Percentiles rank a stretch among this genome's conserved stretches.
Evolutionary conservation across 2,113 vertebrate genomes (phyloP).

Genomic region (Camelus dromedarius): DNA sequence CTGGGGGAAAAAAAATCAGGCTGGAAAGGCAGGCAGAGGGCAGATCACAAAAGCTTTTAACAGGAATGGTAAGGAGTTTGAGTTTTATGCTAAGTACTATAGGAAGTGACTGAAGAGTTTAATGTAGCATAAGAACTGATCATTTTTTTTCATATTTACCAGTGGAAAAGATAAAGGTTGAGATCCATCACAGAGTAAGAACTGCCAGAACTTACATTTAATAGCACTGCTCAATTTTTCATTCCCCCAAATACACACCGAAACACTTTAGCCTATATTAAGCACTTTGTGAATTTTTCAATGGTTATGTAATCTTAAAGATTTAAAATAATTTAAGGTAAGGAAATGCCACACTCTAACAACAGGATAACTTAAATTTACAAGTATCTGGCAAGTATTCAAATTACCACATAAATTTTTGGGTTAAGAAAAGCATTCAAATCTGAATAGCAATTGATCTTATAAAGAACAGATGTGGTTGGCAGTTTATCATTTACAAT

Average conservation of each 20-base stretch:
- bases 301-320: background rate
- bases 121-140: background rate
- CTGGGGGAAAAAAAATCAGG: background rate
- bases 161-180: background rate
- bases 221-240: background rate
- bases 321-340: slow-evolving; percentile 19
- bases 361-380: background rate
- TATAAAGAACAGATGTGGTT: background rate
- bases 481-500: background rate
- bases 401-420: background rate
- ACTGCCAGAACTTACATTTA: background rate
- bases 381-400: background rate
- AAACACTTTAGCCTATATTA: background rate
- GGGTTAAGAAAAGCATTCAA: slow-evolving; percentile 12
- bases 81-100: background rate
- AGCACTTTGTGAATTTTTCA: background rate
- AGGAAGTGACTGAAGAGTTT: background rate
- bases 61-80: background rate
- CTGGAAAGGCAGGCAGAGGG: background rate
- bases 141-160: background rate
- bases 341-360: background rate
- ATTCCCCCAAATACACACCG: background rate
- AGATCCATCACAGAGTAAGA: background rate
- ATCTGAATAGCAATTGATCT: background rate
- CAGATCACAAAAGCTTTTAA: background rate